Percentiles rank a stretch among this genome's conserved stretches.
Conservation (phyloP, 2,888 invertebrate species). For the Neocrepidodera transversa region DNA sequence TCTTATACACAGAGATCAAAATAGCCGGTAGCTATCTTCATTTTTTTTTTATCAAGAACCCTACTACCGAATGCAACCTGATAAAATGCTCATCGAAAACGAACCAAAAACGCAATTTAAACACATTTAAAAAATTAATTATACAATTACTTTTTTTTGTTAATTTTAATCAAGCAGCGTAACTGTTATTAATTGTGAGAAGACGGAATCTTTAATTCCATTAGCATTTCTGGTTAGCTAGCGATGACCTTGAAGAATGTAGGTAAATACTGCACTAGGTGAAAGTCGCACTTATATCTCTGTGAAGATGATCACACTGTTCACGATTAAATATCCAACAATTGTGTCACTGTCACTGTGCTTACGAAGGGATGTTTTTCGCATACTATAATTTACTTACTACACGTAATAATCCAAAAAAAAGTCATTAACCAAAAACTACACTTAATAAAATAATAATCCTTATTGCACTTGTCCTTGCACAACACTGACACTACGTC, state of each 20-base stretch:
- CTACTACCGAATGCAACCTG: not conserved
- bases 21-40: constrained; percentile 43
- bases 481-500: constrained; percentile 43
- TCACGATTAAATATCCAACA: not conserved
- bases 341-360: constrained; percentile 20
- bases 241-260: constrained; percentile 14
- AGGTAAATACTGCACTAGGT: constrained; percentile 19
- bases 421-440: constrained; percentile 26
- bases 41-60: constrained; percentile 27
- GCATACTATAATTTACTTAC: too few relatives aligned
- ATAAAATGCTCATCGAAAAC: not conserved
- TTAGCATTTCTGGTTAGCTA: constrained; percentile 11
- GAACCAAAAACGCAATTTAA: not conserved
- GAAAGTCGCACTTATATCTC: constrained; percentile 15
- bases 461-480: constrained; percentile 30
- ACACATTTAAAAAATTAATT: not conserved
- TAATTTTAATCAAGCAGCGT: not conserved
- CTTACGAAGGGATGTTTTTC: constrained; percentile 7
- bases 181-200: not conserved
- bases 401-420: constrained; percentile 30
- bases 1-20: constrained; percentile 55
- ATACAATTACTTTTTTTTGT: not conserved
- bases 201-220: not conserved
- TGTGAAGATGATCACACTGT: not conserved
- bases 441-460: constrained; percentile 28